A percentile compares a stretch with the other conserved stretches of the same genome.
Conservation (phyloP, 2,888 invertebrate species). For the Serripes groenlandicus region DNA sequence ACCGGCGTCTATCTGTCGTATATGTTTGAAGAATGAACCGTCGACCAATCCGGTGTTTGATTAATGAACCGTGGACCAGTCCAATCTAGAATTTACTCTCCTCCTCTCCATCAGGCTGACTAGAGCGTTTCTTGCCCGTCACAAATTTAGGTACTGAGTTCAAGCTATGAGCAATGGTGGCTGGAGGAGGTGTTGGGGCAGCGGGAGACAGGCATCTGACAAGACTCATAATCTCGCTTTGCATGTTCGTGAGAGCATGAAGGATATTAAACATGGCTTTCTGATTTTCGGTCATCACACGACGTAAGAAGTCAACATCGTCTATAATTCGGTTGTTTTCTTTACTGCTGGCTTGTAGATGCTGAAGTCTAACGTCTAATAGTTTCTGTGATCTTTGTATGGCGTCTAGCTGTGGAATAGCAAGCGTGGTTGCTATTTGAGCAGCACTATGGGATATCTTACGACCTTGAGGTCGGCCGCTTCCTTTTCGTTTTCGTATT, state of each 20-base stretch:
- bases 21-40: too few species aligned
- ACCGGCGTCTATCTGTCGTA: too few species aligned
- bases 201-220: constrained; percentile 80
- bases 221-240: constrained; percentile 84
- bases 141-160: constrained; percentile 53
- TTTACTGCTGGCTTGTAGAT: constrained; percentile 85
- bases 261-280: constrained; percentile 86
- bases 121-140: constrained; percentile 47
- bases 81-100: constrained; percentile 64
- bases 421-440: constrained; percentile 84
- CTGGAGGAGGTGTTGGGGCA: constrained; percentile 53
- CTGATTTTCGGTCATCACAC: constrained; percentile 86
- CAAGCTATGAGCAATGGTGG: constrained; percentile 60
- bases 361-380: constrained; percentile 85
- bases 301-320: constrained; percentile 85
- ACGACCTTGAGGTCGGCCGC: constrained; percentile 68
- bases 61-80: too few species aligned
- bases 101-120: constrained; percentile 65
- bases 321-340: constrained; percentile 85
- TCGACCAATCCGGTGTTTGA: too few species aligned
- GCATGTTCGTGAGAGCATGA: constrained; percentile 85
- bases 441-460: constrained; percentile 78
- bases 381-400: constrained; percentile 85
- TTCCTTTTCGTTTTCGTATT: constrained; percentile 66
- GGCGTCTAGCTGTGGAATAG: constrained; percentile 86